A percentile compares a stretch with the other conserved stretches of the same genome.
Conservation (phyloP, 2,888 invertebrate genomes). For the Halictus ligatus region DNA sequence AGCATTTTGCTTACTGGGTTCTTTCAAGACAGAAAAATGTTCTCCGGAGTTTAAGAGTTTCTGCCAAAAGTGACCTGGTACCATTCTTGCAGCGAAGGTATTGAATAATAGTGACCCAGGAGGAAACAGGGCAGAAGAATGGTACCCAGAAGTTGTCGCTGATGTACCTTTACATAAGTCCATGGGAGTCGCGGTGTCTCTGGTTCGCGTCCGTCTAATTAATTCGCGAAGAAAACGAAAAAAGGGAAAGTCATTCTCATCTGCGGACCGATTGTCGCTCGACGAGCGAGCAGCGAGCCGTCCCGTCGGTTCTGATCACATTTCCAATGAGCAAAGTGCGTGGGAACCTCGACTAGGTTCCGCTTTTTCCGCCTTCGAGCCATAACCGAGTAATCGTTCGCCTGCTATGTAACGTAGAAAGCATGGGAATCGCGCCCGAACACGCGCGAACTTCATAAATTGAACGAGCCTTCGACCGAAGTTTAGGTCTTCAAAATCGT, state of each 20-base stretch:
- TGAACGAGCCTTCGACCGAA: slow-evolving; percentile 34
- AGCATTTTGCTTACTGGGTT: too few relatives aligned
- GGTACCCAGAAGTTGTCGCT: slow-evolving; percentile 14
- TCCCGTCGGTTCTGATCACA: slow-evolving; percentile 43
- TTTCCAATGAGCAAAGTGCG: slow-evolving; percentile 59
- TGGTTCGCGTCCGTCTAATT: slow-evolving; percentile 24
- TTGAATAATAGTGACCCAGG: background rate
- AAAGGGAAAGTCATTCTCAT: slow-evolving; percentile 56
- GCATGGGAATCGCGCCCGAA: slow-evolving; percentile 72
- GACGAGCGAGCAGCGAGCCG: slow-evolving; percentile 13
- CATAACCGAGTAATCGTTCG: slow-evolving; percentile 63
- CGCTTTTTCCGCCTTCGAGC: slow-evolving; percentile 61
- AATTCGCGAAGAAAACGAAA: slow-evolving; percentile 42
- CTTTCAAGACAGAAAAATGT: background rate
- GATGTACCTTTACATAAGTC: slow-evolving; percentile 24
- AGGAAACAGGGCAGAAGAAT: slow-evolving; percentile 10
- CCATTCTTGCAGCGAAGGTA: background rate
- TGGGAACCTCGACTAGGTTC: slow-evolving; percentile 67
- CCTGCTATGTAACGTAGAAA: slow-evolving; percentile 70
- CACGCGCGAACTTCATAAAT: slow-evolving; percentile 8
- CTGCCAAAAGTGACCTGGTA: background rate
- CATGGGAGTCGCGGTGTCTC: background rate
- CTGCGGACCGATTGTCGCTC: slow-evolving; percentile 48
- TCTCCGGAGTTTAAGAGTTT: too few relatives aligned
- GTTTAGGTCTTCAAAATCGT: slow-evolving; percentile 6